Evolutionary conservation across 2,113 vertebrate genomes (phyloP), one percentile per base, ranked within the genome.

Genomic region (Anthoscopus minutus): DNA sequence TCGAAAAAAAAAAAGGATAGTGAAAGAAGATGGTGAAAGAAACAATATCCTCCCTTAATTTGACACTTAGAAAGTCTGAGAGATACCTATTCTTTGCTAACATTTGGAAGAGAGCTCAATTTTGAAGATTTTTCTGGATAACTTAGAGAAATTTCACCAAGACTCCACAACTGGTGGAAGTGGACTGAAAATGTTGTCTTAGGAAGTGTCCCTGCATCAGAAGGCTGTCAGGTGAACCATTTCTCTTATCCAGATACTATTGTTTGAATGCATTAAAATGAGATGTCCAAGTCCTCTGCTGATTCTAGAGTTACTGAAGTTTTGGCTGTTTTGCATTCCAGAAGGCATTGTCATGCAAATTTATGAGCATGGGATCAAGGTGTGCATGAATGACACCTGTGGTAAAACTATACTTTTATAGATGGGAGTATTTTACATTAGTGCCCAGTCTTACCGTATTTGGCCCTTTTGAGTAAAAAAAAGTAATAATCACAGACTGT

Each of bases 11-110:
- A 33, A 30, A 21, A 42, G 35, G 61, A 54, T 33, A 25, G 37
- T 24, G 35, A 6, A 37, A 31, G 15, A 13, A 0, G 5, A 10
- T 2, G 21, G 2, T 5, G 21, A 3, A 19, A 16, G 18, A 64
- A 83, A 66, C 23, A 23, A 13, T 7, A 31, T 30, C 44, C 9
- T 81, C 10, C 15, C 54, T 44, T 86, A 65, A 51, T 56, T 35
- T 58, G 42, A 45, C 31, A 62, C 3, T 47, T 3, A 74, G 11
- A 33, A 82, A 67, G 7, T 48, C 33, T 66, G 42, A 58, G 13
- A 66, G 7, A 42, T n/a, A 62, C 4, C 10, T 5, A 31, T 74
- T 88, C 31, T 47, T 83, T 80, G 27, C 30, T 56, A 28, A 28
- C 0, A 1, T 65, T 74, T 86, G 51, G 51, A 71, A 62, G 60